These are phyloP conservation scores for Trachelus troglodyta DNA, from an alignment of 2,888 invertebrate species.

Conservation along the genomic window DNA sequence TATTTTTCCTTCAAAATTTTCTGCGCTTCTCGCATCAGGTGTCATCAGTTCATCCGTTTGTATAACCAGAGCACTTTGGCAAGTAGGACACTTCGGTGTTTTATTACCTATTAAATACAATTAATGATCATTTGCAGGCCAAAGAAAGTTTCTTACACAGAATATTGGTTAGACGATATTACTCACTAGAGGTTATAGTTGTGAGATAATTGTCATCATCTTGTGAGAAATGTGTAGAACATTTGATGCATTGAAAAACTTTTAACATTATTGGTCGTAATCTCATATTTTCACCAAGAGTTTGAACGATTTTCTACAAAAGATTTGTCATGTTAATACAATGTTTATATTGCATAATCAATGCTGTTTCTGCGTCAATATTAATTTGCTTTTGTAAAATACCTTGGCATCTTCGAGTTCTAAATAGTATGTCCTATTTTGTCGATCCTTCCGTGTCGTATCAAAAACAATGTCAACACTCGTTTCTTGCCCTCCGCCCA, in stretches of 20 bases:
- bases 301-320: constrained; percentile 66
- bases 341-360: background rate
- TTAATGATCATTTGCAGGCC: background rate
- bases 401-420: constrained; percentile 71
- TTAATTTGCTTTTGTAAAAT: constrained; percentile 10
- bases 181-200: constrained; percentile 16
- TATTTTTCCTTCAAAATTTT: constrained; percentile 25
- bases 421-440: constrained; percentile 71
- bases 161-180: background rate
- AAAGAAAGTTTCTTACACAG: background rate
- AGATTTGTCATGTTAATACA: background rate
- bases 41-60: constrained; percentile 65
- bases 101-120: constrained; percentile 32
- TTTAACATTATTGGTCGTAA: constrained; percentile 65
- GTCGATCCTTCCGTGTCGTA: constrained; percentile 71
- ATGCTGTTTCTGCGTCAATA: background rate
- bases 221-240: constrained; percentile 72
- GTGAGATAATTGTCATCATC: constrained; percentile 59
- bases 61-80: constrained; percentile 71
- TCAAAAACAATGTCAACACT: constrained; percentile 73
- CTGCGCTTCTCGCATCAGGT: constrained; percentile 38
- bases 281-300: constrained; percentile 66
- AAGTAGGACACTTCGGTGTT: constrained; percentile 69
- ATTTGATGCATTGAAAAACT: constrained; percentile 72
- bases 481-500: constrained; percentile 63